phyloP scores from a whole-genome alignment of 2,113 vertebrate genomes.

The Myotis lucifugus region DNA sequence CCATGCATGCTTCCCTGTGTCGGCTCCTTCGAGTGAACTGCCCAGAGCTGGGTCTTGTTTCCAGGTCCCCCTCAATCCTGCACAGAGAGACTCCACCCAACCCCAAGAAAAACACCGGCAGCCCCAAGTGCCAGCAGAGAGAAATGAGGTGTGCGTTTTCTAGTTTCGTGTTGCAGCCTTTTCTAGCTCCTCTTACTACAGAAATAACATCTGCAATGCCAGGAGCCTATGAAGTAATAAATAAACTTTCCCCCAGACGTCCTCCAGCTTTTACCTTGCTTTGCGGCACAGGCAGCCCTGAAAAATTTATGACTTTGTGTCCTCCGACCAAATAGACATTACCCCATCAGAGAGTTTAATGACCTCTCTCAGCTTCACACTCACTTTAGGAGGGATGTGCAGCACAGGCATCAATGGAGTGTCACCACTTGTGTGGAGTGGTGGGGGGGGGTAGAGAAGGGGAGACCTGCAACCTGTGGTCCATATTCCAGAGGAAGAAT shows the following conservation, averaged over 20 bases:
- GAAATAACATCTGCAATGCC: background rate
- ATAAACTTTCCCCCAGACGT: background rate
- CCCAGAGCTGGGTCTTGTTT: background rate
- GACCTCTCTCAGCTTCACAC: background rate
- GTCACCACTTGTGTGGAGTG: rapidly evolving
- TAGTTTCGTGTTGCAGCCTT: background rate
- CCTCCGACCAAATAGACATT: background rate
- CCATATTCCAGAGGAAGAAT: background rate
- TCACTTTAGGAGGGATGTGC: background rate
- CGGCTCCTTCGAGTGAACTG: background rate
- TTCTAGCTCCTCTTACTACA: background rate
- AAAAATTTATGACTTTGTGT: background rate
- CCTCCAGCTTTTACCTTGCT: background rate
- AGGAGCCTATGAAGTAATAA: background rate
- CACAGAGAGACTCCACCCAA: background rate
- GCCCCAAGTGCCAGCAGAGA: background rate
- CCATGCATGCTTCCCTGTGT: background rate
- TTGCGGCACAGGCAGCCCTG: background rate
- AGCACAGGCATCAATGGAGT: background rate
- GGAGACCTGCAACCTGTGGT: background rate
- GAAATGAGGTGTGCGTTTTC: background rate
- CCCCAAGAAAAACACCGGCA: background rate
- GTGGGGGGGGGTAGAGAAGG: background rate
- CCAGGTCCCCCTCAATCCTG: background rate
- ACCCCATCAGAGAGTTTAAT: background rate